phyloP scores from a whole-genome alignment of 2,797 vertebrate species.

The Bradypodion pumilum region DNA sequence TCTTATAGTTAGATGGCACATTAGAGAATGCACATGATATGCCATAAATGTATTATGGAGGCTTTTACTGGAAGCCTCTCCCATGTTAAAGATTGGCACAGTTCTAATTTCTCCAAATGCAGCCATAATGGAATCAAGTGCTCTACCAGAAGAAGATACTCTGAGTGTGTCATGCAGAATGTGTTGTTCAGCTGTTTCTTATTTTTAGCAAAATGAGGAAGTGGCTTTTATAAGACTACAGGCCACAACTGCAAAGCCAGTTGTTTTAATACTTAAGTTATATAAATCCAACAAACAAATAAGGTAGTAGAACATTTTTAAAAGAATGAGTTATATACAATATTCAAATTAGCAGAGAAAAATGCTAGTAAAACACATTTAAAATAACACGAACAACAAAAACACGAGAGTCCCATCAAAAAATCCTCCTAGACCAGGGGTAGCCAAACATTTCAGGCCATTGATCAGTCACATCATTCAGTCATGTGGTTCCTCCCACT shows the following conservation, averaged over 20 bases:
- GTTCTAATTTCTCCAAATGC: slow-evolving; percentile 41
- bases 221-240: slow-evolving; percentile 14
- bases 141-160: not conserved
- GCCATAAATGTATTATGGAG: slow-evolving; percentile 42
- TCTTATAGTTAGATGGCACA: slow-evolving; percentile 38
- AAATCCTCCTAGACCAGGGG: too few species aligned
- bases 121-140: slow-evolving; percentile 37
- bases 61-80: slow-evolving; percentile 18
- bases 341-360: too few species aligned
- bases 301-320: too few species aligned
- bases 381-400: too few species aligned
- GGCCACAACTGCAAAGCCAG: slow-evolving; percentile 9
- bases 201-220: slow-evolving; percentile 39
- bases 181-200: not conserved
- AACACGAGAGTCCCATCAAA: too few species aligned
- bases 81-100: slow-evolving; percentile 15
- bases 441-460: too few species aligned
- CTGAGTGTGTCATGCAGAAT: not conserved
- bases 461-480: too few species aligned
- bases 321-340: too few species aligned
- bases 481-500: too few species aligned
- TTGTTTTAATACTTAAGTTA: too few species aligned
- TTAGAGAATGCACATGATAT: slow-evolving; percentile 38
- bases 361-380: too few species aligned
- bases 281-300: too few species aligned